These are phyloP conservation scores for Macrophya alboannulata DNA, from an alignment of 2,888 invertebrate genomes.

Conservation along the genomic window DNA sequence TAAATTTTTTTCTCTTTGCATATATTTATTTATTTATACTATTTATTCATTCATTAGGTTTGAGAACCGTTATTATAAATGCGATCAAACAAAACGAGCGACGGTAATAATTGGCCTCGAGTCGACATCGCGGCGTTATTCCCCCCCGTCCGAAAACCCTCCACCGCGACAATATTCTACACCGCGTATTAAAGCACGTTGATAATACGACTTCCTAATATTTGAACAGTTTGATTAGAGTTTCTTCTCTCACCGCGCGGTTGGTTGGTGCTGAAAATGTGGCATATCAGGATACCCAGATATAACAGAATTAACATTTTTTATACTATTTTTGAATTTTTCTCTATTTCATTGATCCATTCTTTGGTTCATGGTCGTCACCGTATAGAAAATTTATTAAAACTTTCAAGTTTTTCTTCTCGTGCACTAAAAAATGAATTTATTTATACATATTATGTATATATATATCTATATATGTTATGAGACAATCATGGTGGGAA, in stretches of 20 bases:
- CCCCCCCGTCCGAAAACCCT: neutral
- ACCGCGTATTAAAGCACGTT: neutral
- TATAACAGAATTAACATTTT: neutral
- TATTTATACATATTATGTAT: neutral
- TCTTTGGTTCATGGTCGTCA: no score
- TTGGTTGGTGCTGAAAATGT: neutral
- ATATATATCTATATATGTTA: neutral
- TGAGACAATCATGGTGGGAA: neutral
- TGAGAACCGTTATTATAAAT: neutral
- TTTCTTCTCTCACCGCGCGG: conserved; percentile 68
- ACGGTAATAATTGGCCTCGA: conserved; percentile 68
- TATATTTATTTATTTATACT: neutral
- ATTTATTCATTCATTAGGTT: neutral
- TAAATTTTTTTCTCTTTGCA: no score
- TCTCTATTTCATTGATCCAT: no score
- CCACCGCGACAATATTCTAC: neutral
- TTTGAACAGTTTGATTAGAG: conserved; percentile 72
- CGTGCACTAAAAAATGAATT: no score
- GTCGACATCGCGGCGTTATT: neutral
- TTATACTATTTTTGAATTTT: neutral
- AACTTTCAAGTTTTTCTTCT: no score
- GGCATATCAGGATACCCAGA: neutral
- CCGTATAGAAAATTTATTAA: no score
- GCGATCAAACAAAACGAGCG: conserved; percentile 11
- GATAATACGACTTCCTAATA: conserved; percentile 65